These are phyloP conservation scores for Tetraneura akinire DNA, from an alignment of 1,140 invertebrate genomes.

Conservation along the genomic window DNA sequence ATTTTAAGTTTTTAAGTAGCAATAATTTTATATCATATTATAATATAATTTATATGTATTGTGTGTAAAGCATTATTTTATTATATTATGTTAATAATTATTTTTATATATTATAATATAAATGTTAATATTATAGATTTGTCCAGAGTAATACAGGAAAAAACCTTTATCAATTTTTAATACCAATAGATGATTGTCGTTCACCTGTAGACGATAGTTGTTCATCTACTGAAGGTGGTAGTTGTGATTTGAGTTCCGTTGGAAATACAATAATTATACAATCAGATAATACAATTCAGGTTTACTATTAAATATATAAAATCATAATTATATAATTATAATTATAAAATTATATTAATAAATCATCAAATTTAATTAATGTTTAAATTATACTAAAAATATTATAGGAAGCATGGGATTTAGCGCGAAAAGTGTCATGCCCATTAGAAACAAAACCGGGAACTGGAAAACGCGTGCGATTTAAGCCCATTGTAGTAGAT, in stretches of 20 bases:
- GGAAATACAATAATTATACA: slow-evolving; percentile 70
- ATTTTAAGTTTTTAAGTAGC: no score
- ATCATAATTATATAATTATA: no score
- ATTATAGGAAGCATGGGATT: slow-evolving; percentile 63
- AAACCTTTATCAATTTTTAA: slow-evolving; percentile 63
- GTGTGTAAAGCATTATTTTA: no score
- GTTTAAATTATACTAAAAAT: no score
- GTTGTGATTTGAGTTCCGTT: slow-evolving; percentile 64
- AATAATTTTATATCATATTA: no score
- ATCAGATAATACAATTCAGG: slow-evolving; percentile 67
- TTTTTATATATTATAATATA: no score
- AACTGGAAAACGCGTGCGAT: slow-evolving; percentile 66
- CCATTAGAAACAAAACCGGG: slow-evolving; percentile 60
- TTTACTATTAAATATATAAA: slow-evolving; percentile 40
- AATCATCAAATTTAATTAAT: no score
- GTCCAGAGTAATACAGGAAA: slow-evolving; percentile 64
- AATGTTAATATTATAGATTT: slow-evolving; percentile 40
- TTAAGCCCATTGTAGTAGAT: slow-evolving; percentile 72
- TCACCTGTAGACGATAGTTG: slow-evolving; percentile 58
- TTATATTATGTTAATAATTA: no score
- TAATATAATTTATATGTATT: no score
- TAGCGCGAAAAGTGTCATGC: slow-evolving; percentile 67
- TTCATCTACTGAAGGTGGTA: slow-evolving; percentile 37
- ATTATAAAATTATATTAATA: no score
- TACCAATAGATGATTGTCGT: slow-evolving; percentile 67